Percentiles rank a stretch among this genome's conserved stretches.
These are phyloP conservation scores for Elymnias hypermnestra DNA, from an alignment of 1,140 invertebrate genomes.

Conservation along the genomic window DNA sequence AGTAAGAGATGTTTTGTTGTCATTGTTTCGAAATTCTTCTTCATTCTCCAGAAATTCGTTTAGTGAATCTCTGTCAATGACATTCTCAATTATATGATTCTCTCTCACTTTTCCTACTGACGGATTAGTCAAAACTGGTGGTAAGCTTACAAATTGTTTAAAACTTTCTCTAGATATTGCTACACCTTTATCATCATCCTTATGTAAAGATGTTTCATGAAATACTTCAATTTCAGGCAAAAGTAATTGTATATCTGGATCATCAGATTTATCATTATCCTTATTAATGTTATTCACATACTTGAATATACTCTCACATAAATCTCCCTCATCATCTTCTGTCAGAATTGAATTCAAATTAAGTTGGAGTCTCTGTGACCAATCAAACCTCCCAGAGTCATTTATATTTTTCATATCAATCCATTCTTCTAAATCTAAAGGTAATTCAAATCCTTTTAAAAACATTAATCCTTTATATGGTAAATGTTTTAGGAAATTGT, in stretches of 20 bases:
- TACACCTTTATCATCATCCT: conserved; percentile 29
- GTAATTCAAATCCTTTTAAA: conserved; percentile 65
- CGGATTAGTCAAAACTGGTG: conserved; percentile 5
- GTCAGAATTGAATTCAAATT: conserved; percentile 30
- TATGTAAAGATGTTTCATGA: conserved; percentile 1
- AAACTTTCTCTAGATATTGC: conserved; percentile 35
- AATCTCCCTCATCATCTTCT: conserved; percentile 37
- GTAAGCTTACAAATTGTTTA: conserved; percentile 17
- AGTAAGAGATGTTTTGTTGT: conserved; percentile 43
- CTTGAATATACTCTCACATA: conserved; percentile 47
- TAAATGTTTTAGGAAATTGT: conserved; percentile 56
- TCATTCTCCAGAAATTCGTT: conserved; percentile 55
- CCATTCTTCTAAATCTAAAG: conserved; percentile 71
- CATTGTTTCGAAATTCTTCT: conserved; percentile 51
- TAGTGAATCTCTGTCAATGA: conserved; percentile 40
- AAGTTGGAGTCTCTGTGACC: conserved; percentile 42
- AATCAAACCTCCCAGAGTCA: conserved; percentile 46
- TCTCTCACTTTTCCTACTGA: conserved; percentile 9
- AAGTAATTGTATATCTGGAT: conserved; percentile 15
- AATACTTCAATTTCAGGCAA: conserved; percentile 9
- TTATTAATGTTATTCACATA: conserved; percentile 52
- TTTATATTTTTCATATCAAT: conserved; percentile 70
- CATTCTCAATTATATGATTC: conserved; percentile 37
- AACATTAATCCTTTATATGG: conserved; percentile 70
- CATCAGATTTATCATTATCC: conserved; percentile 16